phyloP scores from a whole-genome alignment of 2,113 vertebrate genomes.

The Hippopotamus amphibius region DNA sequence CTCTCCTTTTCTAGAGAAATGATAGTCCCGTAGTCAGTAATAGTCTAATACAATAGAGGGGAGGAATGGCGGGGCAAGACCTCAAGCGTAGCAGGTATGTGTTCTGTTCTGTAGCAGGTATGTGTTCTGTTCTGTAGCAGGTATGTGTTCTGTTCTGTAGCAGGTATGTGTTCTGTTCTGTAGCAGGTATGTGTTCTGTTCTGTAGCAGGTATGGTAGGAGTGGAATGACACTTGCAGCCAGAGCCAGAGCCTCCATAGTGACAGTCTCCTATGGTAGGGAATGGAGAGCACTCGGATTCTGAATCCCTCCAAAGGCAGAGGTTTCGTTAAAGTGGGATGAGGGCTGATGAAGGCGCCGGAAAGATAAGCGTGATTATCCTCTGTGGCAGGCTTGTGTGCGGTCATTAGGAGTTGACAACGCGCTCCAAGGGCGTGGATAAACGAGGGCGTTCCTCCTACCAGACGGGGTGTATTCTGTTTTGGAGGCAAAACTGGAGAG shows the following conservation, averaged over 20 bases:
- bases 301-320: background rate
- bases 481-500: background rate
- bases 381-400: background rate
- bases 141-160: no score
- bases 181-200: no score
- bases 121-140: no score
- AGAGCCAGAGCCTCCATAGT: background rate
- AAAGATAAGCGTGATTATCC: background rate
- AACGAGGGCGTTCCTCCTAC: background rate
- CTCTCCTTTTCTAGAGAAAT: background rate
- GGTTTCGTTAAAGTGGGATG: background rate
- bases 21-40: background rate
- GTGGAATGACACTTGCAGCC: background rate
- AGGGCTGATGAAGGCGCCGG: background rate
- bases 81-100: background rate
- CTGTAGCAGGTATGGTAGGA: background rate
- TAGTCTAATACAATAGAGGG: no score
- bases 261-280: background rate
- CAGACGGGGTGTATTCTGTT: background rate
- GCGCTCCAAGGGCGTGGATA: background rate
- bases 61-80: background rate
- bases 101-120: background rate
- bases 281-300: background rate
- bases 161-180: no score
- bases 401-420: background rate